Evolutionary conservation across 2,113 vertebrate genomes (phyloP).

Genomic region (Malurus alboscapulatus): DNA sequence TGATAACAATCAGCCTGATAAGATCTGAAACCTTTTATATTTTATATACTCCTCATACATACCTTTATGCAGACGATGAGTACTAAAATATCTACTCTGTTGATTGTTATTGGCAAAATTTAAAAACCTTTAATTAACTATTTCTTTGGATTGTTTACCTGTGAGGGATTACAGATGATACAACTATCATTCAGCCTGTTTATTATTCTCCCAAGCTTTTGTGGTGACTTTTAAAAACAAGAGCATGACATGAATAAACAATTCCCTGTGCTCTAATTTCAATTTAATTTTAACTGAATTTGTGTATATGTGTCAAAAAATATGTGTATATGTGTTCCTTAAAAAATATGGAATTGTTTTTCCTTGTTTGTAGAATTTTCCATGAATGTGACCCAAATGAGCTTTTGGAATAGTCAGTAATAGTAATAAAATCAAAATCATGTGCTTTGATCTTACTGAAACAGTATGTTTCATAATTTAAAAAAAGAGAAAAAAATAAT

Average conservation of each 20-base stretch:
- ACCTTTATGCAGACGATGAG: not conserved
- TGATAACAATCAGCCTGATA: not conserved
- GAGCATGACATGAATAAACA: not conserved
- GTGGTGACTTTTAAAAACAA: not conserved
- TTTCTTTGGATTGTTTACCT: not conserved
- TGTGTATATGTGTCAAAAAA: not conserved
- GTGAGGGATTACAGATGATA: not conserved
- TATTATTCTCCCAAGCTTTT: not conserved
- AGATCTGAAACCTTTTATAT: not conserved
- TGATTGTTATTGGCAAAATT: not conserved
- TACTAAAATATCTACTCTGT: not conserved
- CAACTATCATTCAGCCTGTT: not conserved
- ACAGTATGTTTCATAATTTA: not conserved
- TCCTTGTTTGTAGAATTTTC: not conserved
- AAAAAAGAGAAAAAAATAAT: not conserved
- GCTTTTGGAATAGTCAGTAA: not conserved
- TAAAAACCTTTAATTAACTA: not conserved
- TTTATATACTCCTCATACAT: not conserved
- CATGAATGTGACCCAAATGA: not conserved
- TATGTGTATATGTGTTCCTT: not conserved
- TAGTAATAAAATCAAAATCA: not conserved
- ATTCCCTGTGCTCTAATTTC: not conserved
- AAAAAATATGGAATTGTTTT: not conserved
- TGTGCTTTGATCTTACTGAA: not conserved
- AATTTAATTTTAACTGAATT: not conserved